Evolutionary conservation across 2,888 invertebrate species (phyloP), one percentile per base, ranked within the genome.

Genomic region (Hanleya hanleyi): DNA sequence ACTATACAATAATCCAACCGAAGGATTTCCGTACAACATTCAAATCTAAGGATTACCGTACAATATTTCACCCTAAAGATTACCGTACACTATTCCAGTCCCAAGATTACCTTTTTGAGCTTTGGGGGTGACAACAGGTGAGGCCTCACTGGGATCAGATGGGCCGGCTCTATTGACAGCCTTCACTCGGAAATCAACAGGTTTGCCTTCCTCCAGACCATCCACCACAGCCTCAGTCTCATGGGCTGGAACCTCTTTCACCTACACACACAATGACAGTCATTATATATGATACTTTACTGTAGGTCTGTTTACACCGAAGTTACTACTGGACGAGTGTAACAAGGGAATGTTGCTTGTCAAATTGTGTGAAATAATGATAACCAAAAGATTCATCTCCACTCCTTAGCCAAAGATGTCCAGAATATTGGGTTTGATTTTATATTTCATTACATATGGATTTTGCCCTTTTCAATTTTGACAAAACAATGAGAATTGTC

Each of bases 201-300:
- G 89, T 77, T 89, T 90, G 73, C 88, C 85, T 88, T 97, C 97
- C 90, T 96, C 96, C 84, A 98, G 77, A 15, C 86, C 87, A 4
- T 82, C 83, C 1, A 98, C 97, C 87, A 94, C 96, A 18, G 97
- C 97, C 41, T 92, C 93, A 1, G 94, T 94, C 37, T 94, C 94
- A 87, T 96, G 96, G 33, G 96, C 97, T 69, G 95, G 95, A 77
- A 97, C 94, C 90, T 96, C 95, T 51, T 78, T 80, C 49, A 77
- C 80, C 82, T 82, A 51, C 47, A 47, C 47, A 47, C 22, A 47
- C 47, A 47, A 12, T 26, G 29, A 4, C 18, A 57, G n/a, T n/a
- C 9, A 15, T 22, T 22, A 51, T 18, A 26, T 9, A 41, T 18
- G n/a, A n/a, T n/a, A n/a, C n/a, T n/a, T n/a, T n/a, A n/a, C n/a